Evolutionary conservation across 2,113 vertebrate genomes (phyloP), one percentile per base, ranked within the genome.

Genomic region (Lamprotornis superbus): DNA sequence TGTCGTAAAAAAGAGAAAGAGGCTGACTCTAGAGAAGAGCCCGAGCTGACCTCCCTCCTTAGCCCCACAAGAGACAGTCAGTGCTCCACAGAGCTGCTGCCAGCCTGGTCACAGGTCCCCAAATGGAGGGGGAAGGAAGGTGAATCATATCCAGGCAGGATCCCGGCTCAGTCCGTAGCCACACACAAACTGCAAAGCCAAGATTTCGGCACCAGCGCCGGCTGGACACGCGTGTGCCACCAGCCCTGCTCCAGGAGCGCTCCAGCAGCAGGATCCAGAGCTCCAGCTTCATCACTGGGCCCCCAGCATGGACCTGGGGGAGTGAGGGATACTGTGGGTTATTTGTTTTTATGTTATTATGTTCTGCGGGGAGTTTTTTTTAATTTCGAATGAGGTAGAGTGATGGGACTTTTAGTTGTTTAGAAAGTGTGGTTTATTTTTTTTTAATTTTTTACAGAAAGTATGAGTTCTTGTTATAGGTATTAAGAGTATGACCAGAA

Each of bases 141-240:
- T 96, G 92, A 97, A 96, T 95, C 87, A 88, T 40, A 83, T 37
- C 84, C 92, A 93, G 92, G 35, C 78, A 64, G 65, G 65, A 83
- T 84, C 91, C 75, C 6, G 0, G 55, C 73, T 83, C 84, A 42
- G 64, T 46, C 78, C 42, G 56, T 67, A 81, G 71, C 68, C 90
- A 13, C 96, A 67, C 60, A 24, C 53, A 49, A 56, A 56, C 64
- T 35, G 55, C 12, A 33, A 57, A 86, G 83, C 81, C 68, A 11
- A 37, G 60, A 31, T 60, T 89, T 82, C 4, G 0, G 65, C 74
- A 42, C 53, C 39, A 14, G 3, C 1, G 0, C 24, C 8, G 0
- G 7, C 69, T 17, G 55, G 56, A 37, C 52, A 12, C 2, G 4
- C 0, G 3, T 5, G 19, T 33, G 46, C 27, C 77, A 39, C 60